Evolutionary conservation across 2,113 vertebrate species (phyloP).

Genomic region (Caranx ignobilis): DNA sequence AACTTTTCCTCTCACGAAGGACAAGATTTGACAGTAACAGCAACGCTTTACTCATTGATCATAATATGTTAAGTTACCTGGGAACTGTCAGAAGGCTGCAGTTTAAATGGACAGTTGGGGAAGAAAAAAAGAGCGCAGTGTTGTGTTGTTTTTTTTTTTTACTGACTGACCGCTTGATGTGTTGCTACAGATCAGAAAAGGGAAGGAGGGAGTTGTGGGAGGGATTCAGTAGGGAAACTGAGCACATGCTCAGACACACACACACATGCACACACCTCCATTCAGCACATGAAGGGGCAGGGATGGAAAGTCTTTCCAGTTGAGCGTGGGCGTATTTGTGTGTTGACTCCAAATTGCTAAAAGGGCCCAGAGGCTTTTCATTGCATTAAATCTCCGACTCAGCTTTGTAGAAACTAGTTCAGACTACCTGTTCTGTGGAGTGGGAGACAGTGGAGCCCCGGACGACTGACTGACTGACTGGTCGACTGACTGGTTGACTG

Average conservation of each 20-base stretch:
- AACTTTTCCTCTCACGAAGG: conserved; percentile 35
- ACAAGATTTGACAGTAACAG: conserved; percentile 34
- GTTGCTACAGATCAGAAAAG: conserved; percentile 43
- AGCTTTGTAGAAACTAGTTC: conserved; percentile 76
- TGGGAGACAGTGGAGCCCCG: conserved; percentile 51
- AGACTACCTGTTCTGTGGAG: conserved; percentile 70
- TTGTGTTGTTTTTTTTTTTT: conserved; percentile 21
- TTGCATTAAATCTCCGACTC: conserved; percentile 77
- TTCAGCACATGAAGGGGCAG: conserved; percentile 78
- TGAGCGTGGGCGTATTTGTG: conserved; percentile 79
- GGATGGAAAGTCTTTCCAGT: conserved; percentile 75
- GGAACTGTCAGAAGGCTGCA: conserved; percentile 29
- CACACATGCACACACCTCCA: conserved; percentile 65
- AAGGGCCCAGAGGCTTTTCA: conserved; percentile 79
- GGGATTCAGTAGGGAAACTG: conserved; percentile 58
- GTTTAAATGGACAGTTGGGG: conserved; percentile 47
- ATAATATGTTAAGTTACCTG: conserved; percentile 48
- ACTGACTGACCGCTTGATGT: conserved; percentile 52
- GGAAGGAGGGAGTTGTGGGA: conserved; percentile 58
- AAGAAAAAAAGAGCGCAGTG: neutral
- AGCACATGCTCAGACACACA: conserved; percentile 49
- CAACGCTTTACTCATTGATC: conserved; percentile 51
- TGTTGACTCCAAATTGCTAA: conserved; percentile 82
- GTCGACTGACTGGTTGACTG: conserved; percentile 59
- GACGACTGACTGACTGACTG: conserved; percentile 40